Percentiles rank a stretch among this genome's conserved stretches.
phyloP scores from a whole-genome alignment of 2,888 invertebrate genomes.

The Galerucella pusilla region DNA sequence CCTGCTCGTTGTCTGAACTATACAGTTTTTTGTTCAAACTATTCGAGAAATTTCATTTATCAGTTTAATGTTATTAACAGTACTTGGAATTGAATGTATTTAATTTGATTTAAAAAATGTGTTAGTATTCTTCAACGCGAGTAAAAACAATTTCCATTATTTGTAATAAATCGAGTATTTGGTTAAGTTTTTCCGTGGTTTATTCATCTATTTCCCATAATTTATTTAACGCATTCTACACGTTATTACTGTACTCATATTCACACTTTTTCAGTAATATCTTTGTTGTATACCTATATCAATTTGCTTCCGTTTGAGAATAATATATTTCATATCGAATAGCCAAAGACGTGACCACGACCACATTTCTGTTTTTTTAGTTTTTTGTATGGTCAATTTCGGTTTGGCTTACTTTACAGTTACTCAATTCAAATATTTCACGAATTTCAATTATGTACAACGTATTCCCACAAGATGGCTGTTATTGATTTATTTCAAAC shows the following conservation, averaged over 20 bases:
- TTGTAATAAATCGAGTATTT: neutral
- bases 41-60: too few relatives aligned
- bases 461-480: neutral
- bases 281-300: neutral
- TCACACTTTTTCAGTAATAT: neutral
- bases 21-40: too few relatives aligned
- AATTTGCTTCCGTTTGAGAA: neutral
- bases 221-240: neutral
- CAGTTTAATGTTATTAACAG: too few relatives aligned
- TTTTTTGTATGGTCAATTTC: neutral
- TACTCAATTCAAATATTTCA: constrained; percentile 1
- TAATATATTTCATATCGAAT: neutral
- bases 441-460: neutral
- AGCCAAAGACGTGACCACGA: neutral
- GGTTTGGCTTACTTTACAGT: neutral
- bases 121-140: neutral
- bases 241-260: neutral
- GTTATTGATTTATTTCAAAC: neutral
- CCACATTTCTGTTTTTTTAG: neutral
- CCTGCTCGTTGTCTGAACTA: too few relatives aligned
- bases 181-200: neutral
- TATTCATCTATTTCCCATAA: neutral
- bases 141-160: neutral
- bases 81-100: too few relatives aligned
- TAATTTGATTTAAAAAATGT: too few relatives aligned